A percentile compares a stretch with the other conserved stretches of the same genome.
These are phyloP conservation scores for Sialis lutaria DNA, from an alignment of 2,888 invertebrate species.

Conservation along the genomic window DNA sequence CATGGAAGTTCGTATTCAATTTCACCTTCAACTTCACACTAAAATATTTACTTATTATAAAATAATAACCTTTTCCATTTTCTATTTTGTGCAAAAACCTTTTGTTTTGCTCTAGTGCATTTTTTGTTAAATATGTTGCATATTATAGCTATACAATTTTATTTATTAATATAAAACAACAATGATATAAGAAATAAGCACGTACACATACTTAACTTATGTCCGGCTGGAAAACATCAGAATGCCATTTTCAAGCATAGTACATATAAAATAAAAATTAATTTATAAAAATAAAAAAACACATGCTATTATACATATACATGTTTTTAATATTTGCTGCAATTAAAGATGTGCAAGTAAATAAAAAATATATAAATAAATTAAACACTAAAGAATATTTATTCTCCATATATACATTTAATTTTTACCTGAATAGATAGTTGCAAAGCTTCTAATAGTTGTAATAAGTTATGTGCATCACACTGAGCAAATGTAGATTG, in stretches of 20 bases:
- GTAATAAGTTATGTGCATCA: constrained; percentile 48
- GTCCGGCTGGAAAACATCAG: too few species aligned
- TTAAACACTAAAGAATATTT: neutral
- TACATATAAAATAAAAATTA: too few species aligned
- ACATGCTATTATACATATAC: too few species aligned
- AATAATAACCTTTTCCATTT: neutral
- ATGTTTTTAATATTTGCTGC: neutral
- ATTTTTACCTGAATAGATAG: constrained; percentile 39
- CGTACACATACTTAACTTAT: too few species aligned
- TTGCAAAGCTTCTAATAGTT: constrained; percentile 49
- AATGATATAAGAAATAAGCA: too few species aligned
- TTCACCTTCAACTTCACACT: constrained; percentile 53
- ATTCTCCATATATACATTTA: neutral
- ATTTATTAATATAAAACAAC: too few species aligned
- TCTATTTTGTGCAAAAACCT: too few species aligned
- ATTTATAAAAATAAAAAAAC: too few species aligned
- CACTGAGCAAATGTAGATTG: constrained; percentile 52
- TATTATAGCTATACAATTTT: too few species aligned
- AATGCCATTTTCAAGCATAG: too few species aligned
- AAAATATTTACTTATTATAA: constrained; percentile 12
- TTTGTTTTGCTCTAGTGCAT: too few species aligned
- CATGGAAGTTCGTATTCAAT: constrained; percentile 61
- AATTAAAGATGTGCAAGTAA: neutral
- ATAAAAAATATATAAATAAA: neutral
- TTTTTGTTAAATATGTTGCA: too few species aligned